Evolutionary conservation across 2,113 vertebrate genomes (phyloP).

Genomic region (Apistogramma diplotaenia): DNA sequence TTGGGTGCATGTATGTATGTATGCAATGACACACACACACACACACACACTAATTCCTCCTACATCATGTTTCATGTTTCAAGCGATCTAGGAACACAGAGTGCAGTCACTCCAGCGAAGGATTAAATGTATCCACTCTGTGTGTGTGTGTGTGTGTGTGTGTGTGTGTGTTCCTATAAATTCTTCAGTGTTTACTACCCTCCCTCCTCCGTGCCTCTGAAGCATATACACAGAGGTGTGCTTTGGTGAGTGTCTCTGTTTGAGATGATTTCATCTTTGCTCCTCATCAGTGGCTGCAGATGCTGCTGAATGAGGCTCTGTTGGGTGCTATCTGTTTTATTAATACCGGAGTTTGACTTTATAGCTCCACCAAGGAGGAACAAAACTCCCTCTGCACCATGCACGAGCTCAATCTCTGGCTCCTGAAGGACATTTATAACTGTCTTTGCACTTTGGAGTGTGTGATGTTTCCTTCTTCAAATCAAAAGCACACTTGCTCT

Average conservation of each 20-base stretch:
- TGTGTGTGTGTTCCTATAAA: slow-evolving; percentile 8
- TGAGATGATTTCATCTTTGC: not conserved
- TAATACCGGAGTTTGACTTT: not conserved
- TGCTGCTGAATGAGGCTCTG: not conserved
- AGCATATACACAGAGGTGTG: not conserved
- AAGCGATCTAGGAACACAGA: slow-evolving; percentile 43
- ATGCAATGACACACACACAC: not conserved
- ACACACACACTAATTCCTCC: slow-evolving; percentile 18
- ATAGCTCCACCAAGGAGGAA: not conserved
- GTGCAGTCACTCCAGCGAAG: slow-evolving; percentile 20
- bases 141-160: not conserved
- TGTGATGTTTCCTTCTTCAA: not conserved
- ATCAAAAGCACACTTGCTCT: no score
- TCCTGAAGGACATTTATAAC: not conserved
- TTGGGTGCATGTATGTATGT: not conserved
- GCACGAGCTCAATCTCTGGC: not conserved
- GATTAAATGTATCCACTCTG: slow-evolving; percentile 33
- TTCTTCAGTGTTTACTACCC: slow-evolving; percentile 19
- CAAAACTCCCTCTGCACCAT: not conserved
- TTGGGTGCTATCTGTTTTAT: not conserved
- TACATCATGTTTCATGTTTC: slow-evolving; percentile 17
- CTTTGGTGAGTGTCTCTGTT: slow-evolving; percentile 5
- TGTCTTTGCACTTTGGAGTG: not conserved
- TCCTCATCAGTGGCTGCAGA: not conserved
- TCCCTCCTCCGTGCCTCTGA: not conserved